phyloP scores from a whole-genome alignment of 2,888 invertebrate genomes.

The Caenorhabditis panamensis region DNA sequence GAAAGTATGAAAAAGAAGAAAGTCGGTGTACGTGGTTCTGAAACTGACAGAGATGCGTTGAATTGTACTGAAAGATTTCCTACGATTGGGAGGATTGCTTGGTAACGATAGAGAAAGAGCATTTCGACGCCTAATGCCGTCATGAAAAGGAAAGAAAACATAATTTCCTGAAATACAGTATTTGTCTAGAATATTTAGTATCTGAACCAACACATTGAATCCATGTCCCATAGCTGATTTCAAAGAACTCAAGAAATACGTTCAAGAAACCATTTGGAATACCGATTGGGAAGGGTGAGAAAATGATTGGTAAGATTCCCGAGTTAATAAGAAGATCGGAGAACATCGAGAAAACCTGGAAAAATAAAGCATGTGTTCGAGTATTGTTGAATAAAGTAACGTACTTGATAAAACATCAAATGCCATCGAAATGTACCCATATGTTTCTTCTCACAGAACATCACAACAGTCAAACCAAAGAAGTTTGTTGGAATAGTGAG shows the following conservation, averaged over 20 bases:
- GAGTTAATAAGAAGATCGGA: constrained; percentile 8
- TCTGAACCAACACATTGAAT: background rate
- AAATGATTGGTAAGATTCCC: constrained; percentile 11
- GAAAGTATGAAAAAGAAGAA: background rate
- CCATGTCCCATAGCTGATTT: background rate
- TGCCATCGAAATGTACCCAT: constrained; percentile 6
- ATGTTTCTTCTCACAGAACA: background rate
- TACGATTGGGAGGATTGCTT: background rate
- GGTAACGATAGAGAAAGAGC: constrained; percentile 8
- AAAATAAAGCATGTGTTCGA: background rate
- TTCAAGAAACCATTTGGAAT: constrained; percentile 1
- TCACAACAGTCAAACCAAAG: constrained; percentile 4
- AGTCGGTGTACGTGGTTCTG: background rate
- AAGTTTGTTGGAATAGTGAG: constrained; percentile 21
- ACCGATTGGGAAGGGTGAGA: constrained; percentile 19
- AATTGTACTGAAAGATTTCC: too few species aligned
- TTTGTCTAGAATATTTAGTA: too few species aligned
- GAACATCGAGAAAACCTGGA: constrained; percentile 8
- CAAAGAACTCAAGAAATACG: background rate
- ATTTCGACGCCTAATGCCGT: constrained; percentile 11
- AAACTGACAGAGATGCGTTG: too few species aligned
- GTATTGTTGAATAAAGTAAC: background rate
- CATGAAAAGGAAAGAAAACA: background rate
- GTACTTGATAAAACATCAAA: constrained; percentile 21
- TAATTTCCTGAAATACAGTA: background rate